phyloP scores from a whole-genome alignment of 2,888 invertebrate species.

The Lithophane leautieri region DNA sequence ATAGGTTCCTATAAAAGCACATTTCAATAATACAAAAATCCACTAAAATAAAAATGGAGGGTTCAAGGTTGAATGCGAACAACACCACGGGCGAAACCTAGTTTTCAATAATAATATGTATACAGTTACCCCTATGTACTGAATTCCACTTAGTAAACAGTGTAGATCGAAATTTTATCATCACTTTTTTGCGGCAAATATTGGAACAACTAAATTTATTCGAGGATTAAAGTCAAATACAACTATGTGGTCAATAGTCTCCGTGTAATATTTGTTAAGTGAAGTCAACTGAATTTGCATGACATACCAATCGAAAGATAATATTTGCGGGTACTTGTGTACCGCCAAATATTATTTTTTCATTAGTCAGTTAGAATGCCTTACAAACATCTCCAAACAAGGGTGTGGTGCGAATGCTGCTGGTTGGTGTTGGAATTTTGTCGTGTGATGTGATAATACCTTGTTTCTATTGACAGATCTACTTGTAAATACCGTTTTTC shows the following conservation, averaged over 20 bases:
- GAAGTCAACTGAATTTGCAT: slow-evolving; percentile 45
- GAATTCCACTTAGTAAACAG: slow-evolving; percentile 8
- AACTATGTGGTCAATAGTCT: slow-evolving; percentile 17
- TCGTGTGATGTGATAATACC: not conserved
- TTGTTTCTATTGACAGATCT: slow-evolving; percentile 1
- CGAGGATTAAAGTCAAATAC: slow-evolving; percentile 45
- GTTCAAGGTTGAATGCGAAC: not conserved
- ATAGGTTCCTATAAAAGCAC: not conserved
- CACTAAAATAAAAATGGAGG: not conserved
- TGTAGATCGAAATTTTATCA: not conserved
- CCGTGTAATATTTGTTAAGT: slow-evolving; percentile 47
- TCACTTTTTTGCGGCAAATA: slow-evolving; percentile 26
- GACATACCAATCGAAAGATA: slow-evolving; percentile 49
- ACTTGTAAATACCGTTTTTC: not conserved
- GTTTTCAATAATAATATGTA: not conserved
- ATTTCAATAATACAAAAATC: too few species aligned
- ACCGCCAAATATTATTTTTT: slow-evolving; percentile 57
- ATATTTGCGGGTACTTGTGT: slow-evolving; percentile 44
- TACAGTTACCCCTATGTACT: not conserved
- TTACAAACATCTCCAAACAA: slow-evolving; percentile 28
- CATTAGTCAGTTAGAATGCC: slow-evolving; percentile 44
- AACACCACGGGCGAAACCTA: too few species aligned
- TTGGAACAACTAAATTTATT: slow-evolving; percentile 40
- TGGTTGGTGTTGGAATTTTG: slow-evolving; percentile 6
- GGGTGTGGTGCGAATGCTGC: slow-evolving; percentile 27